phyloP scores from a whole-genome alignment of 1,140 invertebrate genomes.

The Luehdorfia chinensis region DNA sequence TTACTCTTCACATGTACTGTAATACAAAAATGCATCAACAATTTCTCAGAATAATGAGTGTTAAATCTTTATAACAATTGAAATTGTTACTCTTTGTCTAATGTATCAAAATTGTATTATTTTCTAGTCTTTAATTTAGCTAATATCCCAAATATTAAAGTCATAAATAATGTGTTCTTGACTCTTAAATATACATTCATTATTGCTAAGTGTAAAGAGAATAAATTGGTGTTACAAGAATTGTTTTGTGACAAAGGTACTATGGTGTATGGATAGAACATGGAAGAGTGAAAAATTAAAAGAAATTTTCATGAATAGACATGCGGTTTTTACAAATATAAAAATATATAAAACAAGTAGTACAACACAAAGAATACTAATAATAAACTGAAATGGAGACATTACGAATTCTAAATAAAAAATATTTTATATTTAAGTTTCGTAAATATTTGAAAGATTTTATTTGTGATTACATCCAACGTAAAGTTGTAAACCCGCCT shows the following conservation, averaged over 20 bases:
- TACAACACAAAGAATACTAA: no score
- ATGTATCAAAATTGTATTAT: conserved; percentile 12
- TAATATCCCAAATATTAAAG: conserved; percentile 17
- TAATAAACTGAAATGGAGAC: no score
- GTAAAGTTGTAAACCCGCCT: no score
- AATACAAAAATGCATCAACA: conserved; percentile 6
- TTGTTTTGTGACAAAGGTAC: conserved; percentile 15
- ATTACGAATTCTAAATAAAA: no score
- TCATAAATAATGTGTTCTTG: conserved; percentile 22
- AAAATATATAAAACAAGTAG: no score
- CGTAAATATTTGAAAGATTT: no score
- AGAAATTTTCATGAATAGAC: no score
- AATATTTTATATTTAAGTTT: no score
- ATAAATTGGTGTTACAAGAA: conserved; percentile 39
- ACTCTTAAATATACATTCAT: conserved; percentile 19
- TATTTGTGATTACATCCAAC: no score
- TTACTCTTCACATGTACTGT: background rate
- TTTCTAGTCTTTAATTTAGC: conserved; percentile 13
- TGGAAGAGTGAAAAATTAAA: conserved; percentile 11
- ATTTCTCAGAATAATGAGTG: conserved; percentile 9
- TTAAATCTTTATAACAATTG: conserved; percentile 8
- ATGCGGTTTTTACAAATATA: no score
- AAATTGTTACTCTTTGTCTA: conserved; percentile 7
- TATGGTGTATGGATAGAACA: conserved; percentile 7
- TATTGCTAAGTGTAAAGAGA: conserved; percentile 27